Base-by-base conservation (phyloP, 2,888 invertebrate genomes). In the Phalera bucephala region DNA sequence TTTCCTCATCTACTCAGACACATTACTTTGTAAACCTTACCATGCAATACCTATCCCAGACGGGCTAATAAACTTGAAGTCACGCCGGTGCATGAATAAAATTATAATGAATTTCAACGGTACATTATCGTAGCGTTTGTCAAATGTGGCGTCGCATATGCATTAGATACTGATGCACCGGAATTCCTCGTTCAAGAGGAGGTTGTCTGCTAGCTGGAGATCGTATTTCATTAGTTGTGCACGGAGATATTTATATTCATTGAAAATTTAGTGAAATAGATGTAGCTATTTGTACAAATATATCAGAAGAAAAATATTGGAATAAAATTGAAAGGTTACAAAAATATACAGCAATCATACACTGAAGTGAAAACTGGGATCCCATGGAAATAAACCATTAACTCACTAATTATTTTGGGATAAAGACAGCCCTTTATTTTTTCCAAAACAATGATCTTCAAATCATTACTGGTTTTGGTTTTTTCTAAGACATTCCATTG, bases 41-140 rank as follows among this genome's bases (percentile, higher is more conserved):
- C 37, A 33, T 40, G 39, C 28, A 41, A 19, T 41, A 45, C 46
- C 42, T 43, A 56, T 37, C 45, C 27, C 45, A 58, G 59, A 45
- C 52, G 17, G 44, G 61, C 56, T 76, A 72, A 78, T 80, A 80
- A 81, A 78, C 74, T 63, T 52, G 39, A 48, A 52, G 48, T 43
- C 53, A 42, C 47, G 55, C 52, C 46, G 27, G 41, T 66, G 69
- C 69, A 78, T 82, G 82, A 83, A 85, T 85, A 83, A 80, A 83
- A 83, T 84, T 74, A 79, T 82, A 80, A 83, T 83, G 75, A 80
- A 83, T 84, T 76, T 77, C 70, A 61, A 56, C 61, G 53, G 51
- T 62, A 68, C 66, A 71, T 68, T 73, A 74, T 71, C 66, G 60
- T 64, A 50, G 62, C 67, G 63, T 64, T 75, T 70, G 74, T 74